Evolutionary conservation across 2,797 vertebrate genomes (phyloP).

Genomic region (Spondyliosoma cantharus): DNA sequence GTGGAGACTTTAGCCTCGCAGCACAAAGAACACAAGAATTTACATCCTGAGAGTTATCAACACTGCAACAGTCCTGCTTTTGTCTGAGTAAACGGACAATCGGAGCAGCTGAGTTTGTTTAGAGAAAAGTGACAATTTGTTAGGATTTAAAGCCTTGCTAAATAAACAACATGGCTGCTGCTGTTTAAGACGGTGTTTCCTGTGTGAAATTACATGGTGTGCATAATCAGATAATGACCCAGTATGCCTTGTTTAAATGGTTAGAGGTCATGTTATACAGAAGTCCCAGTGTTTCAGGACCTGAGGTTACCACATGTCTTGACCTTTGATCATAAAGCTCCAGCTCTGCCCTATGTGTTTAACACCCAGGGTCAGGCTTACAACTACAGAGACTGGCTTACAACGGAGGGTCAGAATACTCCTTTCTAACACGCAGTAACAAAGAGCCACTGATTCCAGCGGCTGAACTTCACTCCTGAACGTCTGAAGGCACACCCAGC

Average conservation of each 20-base stretch:
- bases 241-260: conserved; percentile 60
- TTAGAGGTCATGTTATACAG: conserved; percentile 60
- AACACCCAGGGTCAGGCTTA: conserved; percentile 55
- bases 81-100: conserved; percentile 38
- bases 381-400: conserved; percentile 40
- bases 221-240: conserved; percentile 75
- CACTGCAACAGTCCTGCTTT: conserved; percentile 48
- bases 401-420: conserved; percentile 41
- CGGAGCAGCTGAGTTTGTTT: conserved; percentile 48
- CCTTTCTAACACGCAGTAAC: conserved; percentile 52
- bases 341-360: conserved; percentile 23
- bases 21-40: conserved; percentile 47
- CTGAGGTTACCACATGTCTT: conserved; percentile 51
- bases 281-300: conserved; percentile 57
- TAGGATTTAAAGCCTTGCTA: conserved; percentile 60
- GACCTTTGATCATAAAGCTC: conserved; percentile 58
- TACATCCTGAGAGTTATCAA: conserved; percentile 53
- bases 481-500: conserved; percentile 51
- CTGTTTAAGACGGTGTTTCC: conserved; percentile 58
- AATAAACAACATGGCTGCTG: conserved; percentile 50
- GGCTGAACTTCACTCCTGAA: conserved; percentile 24
- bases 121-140: conserved; percentile 65
- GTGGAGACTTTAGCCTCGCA: conserved; percentile 5
- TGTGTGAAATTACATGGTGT: conserved; percentile 60
- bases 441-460: conserved; percentile 68